phyloP scores from a whole-genome alignment of 2,113 vertebrate genomes.

The Vicugna pacos region DNA sequence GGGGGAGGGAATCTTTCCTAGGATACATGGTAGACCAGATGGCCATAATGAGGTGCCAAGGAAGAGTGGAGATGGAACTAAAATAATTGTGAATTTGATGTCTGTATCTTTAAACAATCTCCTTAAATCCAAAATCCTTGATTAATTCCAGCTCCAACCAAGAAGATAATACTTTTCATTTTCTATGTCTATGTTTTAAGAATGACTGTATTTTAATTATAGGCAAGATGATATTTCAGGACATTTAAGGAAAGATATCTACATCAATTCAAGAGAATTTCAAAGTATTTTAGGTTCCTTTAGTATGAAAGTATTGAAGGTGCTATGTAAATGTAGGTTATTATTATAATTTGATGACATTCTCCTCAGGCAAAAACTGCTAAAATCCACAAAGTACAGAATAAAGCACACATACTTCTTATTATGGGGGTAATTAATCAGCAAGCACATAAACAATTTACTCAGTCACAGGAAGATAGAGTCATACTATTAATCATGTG shows the following conservation, averaged over 20 bases:
- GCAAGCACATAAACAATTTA: conserved; percentile 65
- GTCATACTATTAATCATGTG: conserved; percentile 38
- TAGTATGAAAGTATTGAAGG: conserved; percentile 60
- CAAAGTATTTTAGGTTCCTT: conserved; percentile 63
- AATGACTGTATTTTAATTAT: conserved; percentile 65
- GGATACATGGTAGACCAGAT: neutral
- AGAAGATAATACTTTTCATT: conserved; percentile 46
- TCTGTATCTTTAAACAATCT: neutral
- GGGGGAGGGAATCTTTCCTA: neutral
- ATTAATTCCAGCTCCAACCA: conserved; percentile 38
- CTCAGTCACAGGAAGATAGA: conserved; percentile 47
- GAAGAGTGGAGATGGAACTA: neutral
- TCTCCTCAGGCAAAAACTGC: conserved; percentile 60
- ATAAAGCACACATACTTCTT: neutral
- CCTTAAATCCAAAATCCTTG: conserved; percentile 28
- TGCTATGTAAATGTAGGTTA: conserved; percentile 66
- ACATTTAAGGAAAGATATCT: conserved; percentile 71
- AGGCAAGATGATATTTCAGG: conserved; percentile 61
- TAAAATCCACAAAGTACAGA: conserved; percentile 64
- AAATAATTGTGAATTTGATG: neutral
- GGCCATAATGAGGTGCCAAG: neutral
- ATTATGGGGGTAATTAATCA: conserved; percentile 66
- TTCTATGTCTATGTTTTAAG: conserved; percentile 61
- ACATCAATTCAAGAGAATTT: conserved; percentile 65
- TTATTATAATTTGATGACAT: conserved; percentile 68